These are phyloP conservation scores for Aphis craccivora DNA, from an alignment of 1,140 invertebrate species.

Conservation along the genomic window DNA sequence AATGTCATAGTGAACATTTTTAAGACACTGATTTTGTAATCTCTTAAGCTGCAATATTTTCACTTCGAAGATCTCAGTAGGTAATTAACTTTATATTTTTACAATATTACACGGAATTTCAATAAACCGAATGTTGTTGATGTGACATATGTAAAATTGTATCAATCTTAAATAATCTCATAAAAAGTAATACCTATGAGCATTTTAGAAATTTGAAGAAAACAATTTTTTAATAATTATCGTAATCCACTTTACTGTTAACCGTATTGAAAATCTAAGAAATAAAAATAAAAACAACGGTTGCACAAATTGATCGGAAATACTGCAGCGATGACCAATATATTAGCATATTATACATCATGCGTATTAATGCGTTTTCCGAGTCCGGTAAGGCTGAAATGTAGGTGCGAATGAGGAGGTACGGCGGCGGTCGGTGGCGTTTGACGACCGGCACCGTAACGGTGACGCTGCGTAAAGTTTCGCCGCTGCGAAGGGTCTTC, in stretches of 20 bases:
- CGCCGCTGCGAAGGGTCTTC: neutral
- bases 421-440: neutral
- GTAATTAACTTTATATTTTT: neutral
- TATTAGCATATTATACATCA: no score
- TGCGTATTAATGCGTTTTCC: neutral
- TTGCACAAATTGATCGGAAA: no score
- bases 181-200: accelerated
- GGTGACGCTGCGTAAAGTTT: neutral
- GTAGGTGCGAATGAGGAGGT: neutral
- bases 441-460: neutral
- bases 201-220: no score
- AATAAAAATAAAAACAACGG: no score
- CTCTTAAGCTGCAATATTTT: neutral
- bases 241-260: no score
- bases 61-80: neutral
- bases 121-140: neutral
- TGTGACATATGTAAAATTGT: neutral
- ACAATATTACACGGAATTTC: no score
- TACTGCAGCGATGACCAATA: no score
- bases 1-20: neutral
- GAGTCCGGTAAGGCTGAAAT: neutral
- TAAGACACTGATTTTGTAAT: neutral
- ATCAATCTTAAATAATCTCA: neutral
- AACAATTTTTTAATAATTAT: no score
- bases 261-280: no score